Conservation (phyloP, 2,888 invertebrate species). For the Lutraria lutraria region DNA sequence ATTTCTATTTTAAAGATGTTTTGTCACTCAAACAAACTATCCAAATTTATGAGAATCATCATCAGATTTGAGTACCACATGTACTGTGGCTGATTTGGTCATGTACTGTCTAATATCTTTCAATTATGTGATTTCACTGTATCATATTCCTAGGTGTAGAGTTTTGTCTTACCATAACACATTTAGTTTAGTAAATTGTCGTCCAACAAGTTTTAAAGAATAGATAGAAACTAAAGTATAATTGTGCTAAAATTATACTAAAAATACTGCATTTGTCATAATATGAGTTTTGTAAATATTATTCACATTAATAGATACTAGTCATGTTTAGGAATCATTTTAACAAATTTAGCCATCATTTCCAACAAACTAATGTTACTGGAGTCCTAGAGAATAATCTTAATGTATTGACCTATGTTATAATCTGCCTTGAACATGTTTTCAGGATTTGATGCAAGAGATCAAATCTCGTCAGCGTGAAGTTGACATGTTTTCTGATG, state of each 20-base stretch:
- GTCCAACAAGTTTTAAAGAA: background rate
- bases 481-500: conserved; percentile 95
- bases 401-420: background rate
- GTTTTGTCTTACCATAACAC: background rate
- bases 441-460: conserved; percentile 89
- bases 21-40: too few relatives aligned
- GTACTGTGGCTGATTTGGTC: background rate
- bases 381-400: background rate
- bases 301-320: background rate
- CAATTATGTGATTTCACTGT: background rate
- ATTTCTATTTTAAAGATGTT: background rate
- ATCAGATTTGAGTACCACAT: background rate
- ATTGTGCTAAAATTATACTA: background rate
- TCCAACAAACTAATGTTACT: background rate
- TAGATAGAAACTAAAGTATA: background rate
- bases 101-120: background rate
- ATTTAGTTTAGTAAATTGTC: background rate
- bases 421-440: conserved; percentile 18
- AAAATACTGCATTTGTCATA: background rate
- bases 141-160: background rate
- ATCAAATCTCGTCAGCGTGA: conserved; percentile 93
- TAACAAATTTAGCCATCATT: background rate
- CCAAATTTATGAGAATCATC: too few relatives aligned
- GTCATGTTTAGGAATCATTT: background rate
- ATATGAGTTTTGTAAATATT: background rate